These are phyloP conservation scores for Lamproptera curius DNA, from an alignment of 2,888 invertebrate species.

Conservation along the genomic window DNA sequence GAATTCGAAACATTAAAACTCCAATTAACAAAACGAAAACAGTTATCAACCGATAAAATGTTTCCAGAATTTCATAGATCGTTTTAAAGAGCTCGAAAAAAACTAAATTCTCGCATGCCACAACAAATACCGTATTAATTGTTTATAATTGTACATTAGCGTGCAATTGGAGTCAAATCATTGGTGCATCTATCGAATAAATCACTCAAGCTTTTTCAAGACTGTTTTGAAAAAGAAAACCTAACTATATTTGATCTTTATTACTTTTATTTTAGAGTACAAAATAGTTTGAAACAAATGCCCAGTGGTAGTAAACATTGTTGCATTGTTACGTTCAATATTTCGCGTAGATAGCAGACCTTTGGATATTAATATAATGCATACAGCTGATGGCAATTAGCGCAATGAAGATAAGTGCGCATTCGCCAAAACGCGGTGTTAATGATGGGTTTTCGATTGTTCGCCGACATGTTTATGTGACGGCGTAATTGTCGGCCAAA, in stretches of 20 bases:
- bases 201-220: not conserved
- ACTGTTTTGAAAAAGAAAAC: not conserved
- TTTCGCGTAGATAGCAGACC: constrained; percentile 24
- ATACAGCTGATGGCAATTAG: constrained; percentile 26
- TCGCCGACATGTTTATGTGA: constrained; percentile 45
- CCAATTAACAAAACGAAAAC: not conserved
- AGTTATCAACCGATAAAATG: not conserved
- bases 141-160: constrained; percentile 4
- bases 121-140: constrained; percentile 1
- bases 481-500: constrained; percentile 44
- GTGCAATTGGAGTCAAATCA: constrained; percentile 1
- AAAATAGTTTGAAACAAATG: not conserved
- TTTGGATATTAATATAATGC: constrained; percentile 12
- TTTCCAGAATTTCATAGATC: not conserved
- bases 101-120: not conserved
- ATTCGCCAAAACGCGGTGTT: constrained; percentile 31
- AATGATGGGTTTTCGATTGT: constrained; percentile 28
- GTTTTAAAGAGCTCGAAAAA: not conserved
- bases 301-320: not conserved
- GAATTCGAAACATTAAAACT: too few species aligned
- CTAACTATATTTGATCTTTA: constrained; percentile 1
- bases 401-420: constrained; percentile 31
- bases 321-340: constrained; percentile 27
- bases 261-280: not conserved
- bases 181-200: not conserved